Conservation (phyloP, 2,888 invertebrate genomes). For the Amphiduros pacificus region DNA sequence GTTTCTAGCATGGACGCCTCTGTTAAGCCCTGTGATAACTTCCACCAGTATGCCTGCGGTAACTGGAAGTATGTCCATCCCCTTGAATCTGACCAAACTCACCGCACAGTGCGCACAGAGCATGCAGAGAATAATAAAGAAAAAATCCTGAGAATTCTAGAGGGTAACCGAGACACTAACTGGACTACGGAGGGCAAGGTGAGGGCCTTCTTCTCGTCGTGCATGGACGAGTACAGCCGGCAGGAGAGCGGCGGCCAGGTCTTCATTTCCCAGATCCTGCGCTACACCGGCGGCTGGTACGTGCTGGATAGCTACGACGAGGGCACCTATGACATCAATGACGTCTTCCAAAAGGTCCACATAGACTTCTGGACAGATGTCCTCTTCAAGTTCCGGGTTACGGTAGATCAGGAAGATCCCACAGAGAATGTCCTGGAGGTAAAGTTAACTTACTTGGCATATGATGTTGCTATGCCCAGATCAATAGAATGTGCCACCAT, state of each 20-base stretch:
- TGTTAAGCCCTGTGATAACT: constrained; percentile 63
- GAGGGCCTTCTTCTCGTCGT: constrained; percentile 67
- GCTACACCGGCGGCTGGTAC: constrained; percentile 18
- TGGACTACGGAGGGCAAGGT: constrained; percentile 64
- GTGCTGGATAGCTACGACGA: constrained; percentile 2
- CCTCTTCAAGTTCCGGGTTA: constrained; percentile 14
- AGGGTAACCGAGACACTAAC: neutral
- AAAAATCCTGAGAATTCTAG: constrained; percentile 24
- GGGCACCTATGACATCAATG: constrained; percentile 4
- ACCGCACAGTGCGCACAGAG: constrained; percentile 35
- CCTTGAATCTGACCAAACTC: constrained; percentile 31
- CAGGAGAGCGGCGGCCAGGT: constrained; percentile 12
- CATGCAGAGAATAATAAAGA: constrained; percentile 40
- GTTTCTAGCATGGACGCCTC: constrained; percentile 39
- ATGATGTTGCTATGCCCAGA: no score
- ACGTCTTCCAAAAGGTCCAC: constrained; percentile 10
- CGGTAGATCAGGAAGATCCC: constrained; percentile 13
- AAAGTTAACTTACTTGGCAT: no score
- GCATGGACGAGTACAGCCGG: constrained; percentile 57
- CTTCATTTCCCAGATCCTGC: constrained; percentile 3
- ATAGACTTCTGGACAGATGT: constrained; percentile 17
- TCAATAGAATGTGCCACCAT: no score
- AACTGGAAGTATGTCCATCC: constrained; percentile 60
- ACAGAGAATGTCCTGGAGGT: constrained; percentile 16
- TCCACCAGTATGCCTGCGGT: constrained; percentile 65